Conservation (phyloP, 2,113 vertebrate species). For the Dryoscopus gambensis region DNA sequence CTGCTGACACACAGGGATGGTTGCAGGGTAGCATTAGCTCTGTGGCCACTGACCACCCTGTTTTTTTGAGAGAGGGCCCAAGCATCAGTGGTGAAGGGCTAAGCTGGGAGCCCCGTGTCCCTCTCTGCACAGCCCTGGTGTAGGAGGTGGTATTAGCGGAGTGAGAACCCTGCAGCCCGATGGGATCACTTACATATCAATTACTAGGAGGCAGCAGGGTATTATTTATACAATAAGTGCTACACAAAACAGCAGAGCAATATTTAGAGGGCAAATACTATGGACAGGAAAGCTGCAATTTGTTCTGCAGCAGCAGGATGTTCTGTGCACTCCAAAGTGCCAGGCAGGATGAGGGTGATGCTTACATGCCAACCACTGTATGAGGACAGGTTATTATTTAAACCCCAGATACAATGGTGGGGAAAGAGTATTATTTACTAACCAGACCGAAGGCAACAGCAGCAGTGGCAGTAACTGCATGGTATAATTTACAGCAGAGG, state of each 20-base stretch:
- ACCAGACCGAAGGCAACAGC: background rate
- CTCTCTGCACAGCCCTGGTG: background rate
- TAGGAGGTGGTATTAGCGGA: background rate
- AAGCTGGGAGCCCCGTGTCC: background rate
- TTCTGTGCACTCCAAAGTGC: background rate
- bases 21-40: background rate
- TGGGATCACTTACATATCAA: background rate
- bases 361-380: background rate
- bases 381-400: slow-evolving; percentile 47
- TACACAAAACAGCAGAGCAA: slow-evolving; percentile 6
- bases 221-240: slow-evolving; percentile 22
- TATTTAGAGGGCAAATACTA: slow-evolving; percentile 32
- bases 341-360: background rate
- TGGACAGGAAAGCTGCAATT: slow-evolving; percentile 23
- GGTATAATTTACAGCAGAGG: slow-evolving; percentile 47
- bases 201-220: background rate
- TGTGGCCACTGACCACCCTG: background rate
- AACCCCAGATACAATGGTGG: slow-evolving; percentile 20
- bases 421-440: slow-evolving; percentile 38
- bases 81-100: background rate
- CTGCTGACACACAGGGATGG: background rate
- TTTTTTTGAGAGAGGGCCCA: background rate
- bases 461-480: background rate
- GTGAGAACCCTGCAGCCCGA: background rate
- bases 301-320: slow-evolving; percentile 7